A percentile compares a stretch with the other conserved stretches of the same genome.
These are phyloP conservation scores for Nomada lathburiana DNA, from an alignment of 2,888 invertebrate genomes.

Conservation along the genomic window DNA sequence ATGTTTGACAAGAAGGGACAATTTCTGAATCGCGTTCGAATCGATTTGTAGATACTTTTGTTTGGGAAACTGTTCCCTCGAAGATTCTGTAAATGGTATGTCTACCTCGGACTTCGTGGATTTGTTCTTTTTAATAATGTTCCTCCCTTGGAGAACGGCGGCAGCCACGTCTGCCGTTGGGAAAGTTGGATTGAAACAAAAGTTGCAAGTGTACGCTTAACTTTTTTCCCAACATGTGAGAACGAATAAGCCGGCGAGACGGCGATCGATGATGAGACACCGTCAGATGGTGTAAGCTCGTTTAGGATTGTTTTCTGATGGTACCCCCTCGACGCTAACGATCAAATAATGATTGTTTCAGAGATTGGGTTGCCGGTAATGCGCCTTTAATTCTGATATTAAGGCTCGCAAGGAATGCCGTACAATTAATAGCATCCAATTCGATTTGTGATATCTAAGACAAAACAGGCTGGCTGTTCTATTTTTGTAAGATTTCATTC, in stretches of 20 bases:
- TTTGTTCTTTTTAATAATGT: not conserved
- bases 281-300: slow-evolving; percentile 19
- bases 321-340: not conserved
- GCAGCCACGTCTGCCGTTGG: not conserved
- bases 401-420: no score
- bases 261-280: slow-evolving; percentile 22
- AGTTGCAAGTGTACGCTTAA: slow-evolving; percentile 16
- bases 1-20: no score
- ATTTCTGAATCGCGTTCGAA: not conserved
- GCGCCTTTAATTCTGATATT: not conserved
- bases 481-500: no score
- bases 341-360: slow-evolving; percentile 16
- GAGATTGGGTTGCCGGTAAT: not conserved
- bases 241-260: slow-evolving; percentile 10
- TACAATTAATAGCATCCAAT: no score
- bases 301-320: slow-evolving; percentile 13
- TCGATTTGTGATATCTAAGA: no score
- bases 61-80: not conserved
- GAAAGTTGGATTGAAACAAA: slow-evolving; percentile 6
- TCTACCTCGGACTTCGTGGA: not conserved
- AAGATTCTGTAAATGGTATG: not conserved
- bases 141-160: not conserved
- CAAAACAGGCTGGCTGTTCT: no score
- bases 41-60: not conserved
- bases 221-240: slow-evolving; percentile 10